Evolutionary conservation across 2,888 invertebrate species (phyloP).

Genomic region (Creontiades dilutus): DNA sequence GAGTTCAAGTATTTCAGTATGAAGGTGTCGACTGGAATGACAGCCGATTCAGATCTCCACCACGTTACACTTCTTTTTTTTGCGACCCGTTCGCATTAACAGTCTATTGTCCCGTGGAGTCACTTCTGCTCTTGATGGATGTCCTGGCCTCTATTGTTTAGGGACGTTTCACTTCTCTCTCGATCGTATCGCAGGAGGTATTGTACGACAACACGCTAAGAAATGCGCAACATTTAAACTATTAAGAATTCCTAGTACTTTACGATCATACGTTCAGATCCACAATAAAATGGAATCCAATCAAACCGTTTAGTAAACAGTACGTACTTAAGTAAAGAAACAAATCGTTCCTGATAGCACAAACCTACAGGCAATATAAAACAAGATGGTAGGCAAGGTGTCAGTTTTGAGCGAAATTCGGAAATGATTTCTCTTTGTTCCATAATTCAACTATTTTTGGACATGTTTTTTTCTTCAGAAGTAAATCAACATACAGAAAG

Average conservation of each 20-base stretch:
- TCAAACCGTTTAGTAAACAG: too few relatives aligned
- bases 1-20: constrained; percentile 17
- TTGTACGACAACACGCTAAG: neutral
- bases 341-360: too few relatives aligned
- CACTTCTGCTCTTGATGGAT: constrained; percentile 32
- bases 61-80: constrained; percentile 13
- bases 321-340: too few relatives aligned
- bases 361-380: neutral
- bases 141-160: constrained; percentile 11
- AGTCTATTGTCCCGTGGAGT: neutral
- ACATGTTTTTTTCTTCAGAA: too few relatives aligned
- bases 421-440: too few relatives aligned
- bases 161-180: neutral
- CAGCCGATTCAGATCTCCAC: constrained; percentile 19
- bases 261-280: too few relatives aligned
- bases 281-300: too few relatives aligned
- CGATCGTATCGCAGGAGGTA: neutral
- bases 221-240: constrained; percentile 13
- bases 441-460: too few relatives aligned
- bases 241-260: neutral
- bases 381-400: too few relatives aligned
- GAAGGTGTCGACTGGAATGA: constrained; percentile 39
- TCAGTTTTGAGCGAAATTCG: too few relatives aligned
- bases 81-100: constrained; percentile 1
- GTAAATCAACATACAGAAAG: too few relatives aligned